Base-by-base conservation (phyloP, 2,888 invertebrate genomes). In the Syrista parreyssii region DNA sequence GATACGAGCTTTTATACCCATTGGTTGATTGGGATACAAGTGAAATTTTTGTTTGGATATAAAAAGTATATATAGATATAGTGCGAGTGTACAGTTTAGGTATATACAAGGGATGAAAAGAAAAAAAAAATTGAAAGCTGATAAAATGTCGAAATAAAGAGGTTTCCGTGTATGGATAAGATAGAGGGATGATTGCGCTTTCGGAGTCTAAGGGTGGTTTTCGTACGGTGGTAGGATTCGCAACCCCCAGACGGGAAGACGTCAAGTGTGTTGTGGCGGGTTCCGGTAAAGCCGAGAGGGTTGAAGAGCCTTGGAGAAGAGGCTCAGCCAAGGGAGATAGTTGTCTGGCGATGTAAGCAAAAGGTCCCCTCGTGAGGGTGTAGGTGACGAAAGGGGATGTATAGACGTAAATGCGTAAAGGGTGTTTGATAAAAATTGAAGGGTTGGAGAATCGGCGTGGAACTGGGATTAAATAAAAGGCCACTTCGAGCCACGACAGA, bases 211-310 rank as follows among this genome's bases (percentile, higher is more conserved):
- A 55, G 55, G 55, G 55, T 55, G 55, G 55, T 55, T 55, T 55
- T 15, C 55, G 23, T 23, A 55, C 9, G 55, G 55, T 40, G 55
- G 55, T 2, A 2, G 9, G 11, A 74, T 30, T 31, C 33, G 55
- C 0, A 31, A 40, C 11, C 11, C 55, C 30, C 15, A 23, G 40
- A 6, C 11, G 72, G 69, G 76, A 76, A 68, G 79, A 85, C 84
- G 84, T 86, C 86, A 83, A 81, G 81, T 83, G 84, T 82, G 81
- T 82, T 84, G 84, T 80, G 80, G 82, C 79, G 77, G 82, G 80
- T 84, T 84, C 83, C 82, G 83, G 72, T 81, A 74, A 77, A 85
- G 82, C 80, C 82, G 84, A 84, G 84, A 85, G 84, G 84, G 84
- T 85, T 85, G 77, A 78, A 78, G 82, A 81, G 79, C 80, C 55